Evolutionary conservation across 37 sponge, comb jelly and placozoan genomes (phyloP), one percentile per base, ranked within the genome.

Genomic region (Eunapius fragilis): DNA sequence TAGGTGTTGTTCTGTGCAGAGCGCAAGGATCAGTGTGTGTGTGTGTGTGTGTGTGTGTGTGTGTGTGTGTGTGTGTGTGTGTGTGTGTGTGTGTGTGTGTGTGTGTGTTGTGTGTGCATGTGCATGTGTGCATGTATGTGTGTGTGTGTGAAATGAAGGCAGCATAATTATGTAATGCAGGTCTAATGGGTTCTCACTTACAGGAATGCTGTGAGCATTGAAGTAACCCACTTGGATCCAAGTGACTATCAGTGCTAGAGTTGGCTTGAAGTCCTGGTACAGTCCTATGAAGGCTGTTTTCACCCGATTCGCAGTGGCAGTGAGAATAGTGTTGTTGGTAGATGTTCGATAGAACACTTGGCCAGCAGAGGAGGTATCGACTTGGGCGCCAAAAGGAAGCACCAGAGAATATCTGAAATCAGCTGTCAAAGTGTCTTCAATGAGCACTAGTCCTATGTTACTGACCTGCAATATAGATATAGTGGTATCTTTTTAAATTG

Each of bases 61-160:
- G 87, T 78, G 71, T 78, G 87, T 78, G 45, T 78, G 80, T 69
- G 71, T 86, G 80, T 78, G 72, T 78, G 80, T 78, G 80, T 86
- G 87, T 68, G 67, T 84, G 79, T 79, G 71, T 70, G 85, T 75
- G 76, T 73, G 75, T 75, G 76, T 31, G 32, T 75, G 85, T 50
- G 47, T 45, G 47, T 9, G 9, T 45, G 47, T n/a, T n/a, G n/a
- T n/a, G n/a, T n/a, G n/a, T n/a, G n/a, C n/a, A n/a, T n/a, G n/a
- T n/a, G n/a, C n/a, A 9, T 45, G 82, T 70, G 82, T 81, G 82
- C 31, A 33, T 82, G 67, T 27, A 23, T 73, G 84, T 74, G 84
- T 38, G 22, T 1, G 14, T 12, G 58, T 12, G 58, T 13, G 58
- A 19, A 19, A 11, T 4, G 22, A 11, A 58, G 58, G 19, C 7